A percentile compares a stretch with the other conserved stretches of the same genome.
Conservation (phyloP, 2,113 vertebrate genomes). For the Stegostoma tigrinum region DNA sequence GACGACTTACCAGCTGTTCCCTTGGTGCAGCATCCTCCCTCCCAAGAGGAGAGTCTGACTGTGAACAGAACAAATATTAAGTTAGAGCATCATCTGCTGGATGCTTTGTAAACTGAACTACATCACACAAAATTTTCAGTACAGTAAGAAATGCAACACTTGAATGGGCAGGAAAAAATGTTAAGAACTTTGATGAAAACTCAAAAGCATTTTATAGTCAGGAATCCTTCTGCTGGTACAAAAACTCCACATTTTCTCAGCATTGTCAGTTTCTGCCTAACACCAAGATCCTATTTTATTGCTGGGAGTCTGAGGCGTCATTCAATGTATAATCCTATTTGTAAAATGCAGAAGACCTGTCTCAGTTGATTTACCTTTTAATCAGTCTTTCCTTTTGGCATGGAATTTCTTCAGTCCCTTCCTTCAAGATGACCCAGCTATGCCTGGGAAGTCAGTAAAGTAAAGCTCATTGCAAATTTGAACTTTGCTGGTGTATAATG, state of each 20-base stretch:
- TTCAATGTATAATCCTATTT: background rate
- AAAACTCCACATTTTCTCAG: background rate
- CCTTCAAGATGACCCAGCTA: background rate
- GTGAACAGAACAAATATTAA: slow-evolving; percentile 21
- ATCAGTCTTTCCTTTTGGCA: background rate
- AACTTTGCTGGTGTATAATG: background rate
- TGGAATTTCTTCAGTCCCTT: background rate
- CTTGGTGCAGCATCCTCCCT: slow-evolving; percentile 18
- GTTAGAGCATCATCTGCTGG: slow-evolving; percentile 30
- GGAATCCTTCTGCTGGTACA: background rate
- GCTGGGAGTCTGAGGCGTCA: background rate
- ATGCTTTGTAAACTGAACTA: background rate
- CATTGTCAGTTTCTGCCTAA: background rate
- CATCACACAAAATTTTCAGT: background rate
- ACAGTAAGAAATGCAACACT: background rate
- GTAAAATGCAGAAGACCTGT: no score
- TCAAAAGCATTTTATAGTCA: background rate
- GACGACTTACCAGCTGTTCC: slow-evolving; percentile 36
- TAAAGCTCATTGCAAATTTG: background rate
- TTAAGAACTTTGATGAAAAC: background rate
- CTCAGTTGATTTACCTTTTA: background rate
- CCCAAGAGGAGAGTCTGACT: background rate
- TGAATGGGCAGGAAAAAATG: background rate
- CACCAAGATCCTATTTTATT: background rate
- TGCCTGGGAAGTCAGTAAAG: background rate